phyloP scores from a whole-genome alignment of 2,113 vertebrate genomes.

The Hystrix brachyura region DNA sequence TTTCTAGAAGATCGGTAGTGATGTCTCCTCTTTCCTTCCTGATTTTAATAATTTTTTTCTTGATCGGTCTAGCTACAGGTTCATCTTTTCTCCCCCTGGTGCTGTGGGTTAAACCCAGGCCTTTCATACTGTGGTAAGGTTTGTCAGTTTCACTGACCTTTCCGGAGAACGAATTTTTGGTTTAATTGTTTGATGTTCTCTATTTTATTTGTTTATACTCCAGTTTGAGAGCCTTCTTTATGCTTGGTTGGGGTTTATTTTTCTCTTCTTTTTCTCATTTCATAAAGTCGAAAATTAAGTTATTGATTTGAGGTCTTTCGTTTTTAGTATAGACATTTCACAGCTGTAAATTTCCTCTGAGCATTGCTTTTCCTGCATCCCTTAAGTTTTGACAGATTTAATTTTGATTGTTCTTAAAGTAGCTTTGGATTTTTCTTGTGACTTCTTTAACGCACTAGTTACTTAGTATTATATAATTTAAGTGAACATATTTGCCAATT shows the following conservation, averaged over 20 bases:
- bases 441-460: neutral
- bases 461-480: neutral
- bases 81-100: neutral
- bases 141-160: neutral
- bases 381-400: neutral
- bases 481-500: neutral
- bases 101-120: neutral
- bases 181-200: neutral
- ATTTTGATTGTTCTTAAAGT: neutral
- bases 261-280: neutral
- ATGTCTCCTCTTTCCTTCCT: neutral
- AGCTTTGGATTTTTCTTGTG: neutral
- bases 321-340: neutral
- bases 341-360: neutral
- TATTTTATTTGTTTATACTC: neutral
- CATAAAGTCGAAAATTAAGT: neutral
- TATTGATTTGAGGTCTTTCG: neutral
- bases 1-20: neutral
- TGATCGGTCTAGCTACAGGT: neutral
- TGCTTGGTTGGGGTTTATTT: neutral
- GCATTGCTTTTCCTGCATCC: neutral
- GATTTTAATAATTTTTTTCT: neutral
- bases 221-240: neutral
- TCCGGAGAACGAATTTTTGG: neutral
- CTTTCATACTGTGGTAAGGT: neutral